Conservation (phyloP, 2,888 invertebrate species). For the Ophion ventricosus region DNA sequence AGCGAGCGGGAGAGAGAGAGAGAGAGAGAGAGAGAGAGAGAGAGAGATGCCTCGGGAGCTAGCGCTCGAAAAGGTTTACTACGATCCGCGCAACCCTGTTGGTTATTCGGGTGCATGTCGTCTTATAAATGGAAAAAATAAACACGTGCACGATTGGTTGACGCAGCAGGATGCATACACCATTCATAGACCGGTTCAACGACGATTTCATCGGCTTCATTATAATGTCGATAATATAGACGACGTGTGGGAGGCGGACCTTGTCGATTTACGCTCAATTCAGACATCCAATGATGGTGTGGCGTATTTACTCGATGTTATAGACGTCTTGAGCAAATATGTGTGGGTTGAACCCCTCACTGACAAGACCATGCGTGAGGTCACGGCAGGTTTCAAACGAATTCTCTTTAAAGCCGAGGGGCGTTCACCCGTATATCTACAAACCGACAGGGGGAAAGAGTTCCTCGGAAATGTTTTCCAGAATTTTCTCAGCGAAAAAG, state of each 20-base stretch:
- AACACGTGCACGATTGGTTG: conserved; percentile 28
- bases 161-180: conserved; percentile 62
- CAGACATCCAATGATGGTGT: conserved; percentile 56
- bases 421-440: conserved; percentile 51
- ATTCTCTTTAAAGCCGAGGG: conserved; percentile 18
- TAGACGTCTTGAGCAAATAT: conserved; percentile 64
- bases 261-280: no score
- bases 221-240: conserved; percentile 55
- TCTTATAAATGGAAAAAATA: conserved; percentile 22
- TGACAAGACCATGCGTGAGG: conserved; percentile 7
- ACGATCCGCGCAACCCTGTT: no score
- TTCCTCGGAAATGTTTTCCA: conserved; percentile 58
- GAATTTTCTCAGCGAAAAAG: conserved; percentile 67
- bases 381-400: not conserved
- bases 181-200: conserved; percentile 40
- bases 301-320: conserved; percentile 62
- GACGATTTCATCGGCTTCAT: conserved; percentile 28
- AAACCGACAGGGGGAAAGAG: conserved; percentile 67
- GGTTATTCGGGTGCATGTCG: not conserved
- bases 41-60: no score
- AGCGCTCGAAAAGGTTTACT: no score
- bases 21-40: no score
- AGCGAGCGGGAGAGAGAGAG: no score
- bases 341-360: conserved; percentile 57
- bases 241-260: no score